phyloP scores from a whole-genome alignment of 2,113 vertebrate genomes.

The Echinops telfairi region DNA sequence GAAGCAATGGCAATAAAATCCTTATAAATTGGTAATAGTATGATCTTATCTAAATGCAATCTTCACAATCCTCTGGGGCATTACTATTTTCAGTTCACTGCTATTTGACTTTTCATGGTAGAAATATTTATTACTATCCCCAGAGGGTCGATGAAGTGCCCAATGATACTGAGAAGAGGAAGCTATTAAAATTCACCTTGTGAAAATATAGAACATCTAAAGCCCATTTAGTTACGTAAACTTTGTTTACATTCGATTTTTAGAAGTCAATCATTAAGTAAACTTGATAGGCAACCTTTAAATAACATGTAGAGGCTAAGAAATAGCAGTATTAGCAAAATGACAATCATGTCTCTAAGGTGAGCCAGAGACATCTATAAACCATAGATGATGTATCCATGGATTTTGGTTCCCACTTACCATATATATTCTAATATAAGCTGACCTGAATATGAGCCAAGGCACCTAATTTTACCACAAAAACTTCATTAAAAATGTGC shows the following conservation, averaged over 20 bases:
- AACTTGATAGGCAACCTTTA: constrained; percentile 36
- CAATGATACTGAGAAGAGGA: constrained; percentile 50
- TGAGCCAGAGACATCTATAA: too few species aligned
- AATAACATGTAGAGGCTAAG: neutral
- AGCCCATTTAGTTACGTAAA: constrained; percentile 46
- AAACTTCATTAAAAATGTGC: too few species aligned
- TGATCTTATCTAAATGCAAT: constrained; percentile 63
- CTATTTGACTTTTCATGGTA: constrained; percentile 62
- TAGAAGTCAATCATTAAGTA: constrained; percentile 44
- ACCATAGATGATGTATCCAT: too few species aligned
- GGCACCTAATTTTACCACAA: too few species aligned
- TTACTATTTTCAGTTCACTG: constrained; percentile 53
- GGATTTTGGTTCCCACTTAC: too few species aligned
- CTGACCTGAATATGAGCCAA: too few species aligned
- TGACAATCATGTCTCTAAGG: too few species aligned
- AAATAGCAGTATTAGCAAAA: constrained; percentile 20
- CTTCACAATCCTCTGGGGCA: constrained; percentile 35
- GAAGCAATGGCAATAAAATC: constrained; percentile 24
- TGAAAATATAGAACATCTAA: constrained; percentile 53
- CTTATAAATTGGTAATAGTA: neutral
- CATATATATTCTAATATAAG: too few species aligned
- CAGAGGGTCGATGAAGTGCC: constrained; percentile 36
- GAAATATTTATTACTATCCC: constrained; percentile 62
- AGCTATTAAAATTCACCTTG: constrained; percentile 32
- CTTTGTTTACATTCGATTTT: constrained; percentile 47